A percentile compares a stretch with the other conserved stretches of the same genome.
Evolutionary conservation across 2,113 vertebrate species (phyloP).

Genomic region (Chionis minor): DNA sequence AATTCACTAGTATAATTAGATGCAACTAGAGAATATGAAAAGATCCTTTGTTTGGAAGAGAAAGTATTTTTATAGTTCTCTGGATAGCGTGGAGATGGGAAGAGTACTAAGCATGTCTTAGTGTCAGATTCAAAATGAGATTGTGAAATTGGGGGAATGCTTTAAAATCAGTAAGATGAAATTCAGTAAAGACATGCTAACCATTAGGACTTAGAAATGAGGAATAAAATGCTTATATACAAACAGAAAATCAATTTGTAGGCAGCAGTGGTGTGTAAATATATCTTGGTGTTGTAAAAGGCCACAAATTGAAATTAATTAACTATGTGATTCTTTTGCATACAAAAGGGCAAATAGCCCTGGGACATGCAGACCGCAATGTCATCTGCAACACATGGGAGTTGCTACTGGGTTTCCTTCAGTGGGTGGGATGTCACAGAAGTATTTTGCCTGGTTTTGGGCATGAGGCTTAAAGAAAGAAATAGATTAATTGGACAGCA

Average conservation of each 20-base stretch:
- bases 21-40: not conserved
- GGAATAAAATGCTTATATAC: not conserved
- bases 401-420: not conserved
- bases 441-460: not conserved
- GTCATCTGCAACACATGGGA: not conserved
- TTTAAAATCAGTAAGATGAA: not conserved
- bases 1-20: not conserved
- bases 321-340: not conserved
- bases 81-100: not conserved
- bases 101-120: not conserved
- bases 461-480: not conserved
- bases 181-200: not conserved
- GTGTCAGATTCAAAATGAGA: not conserved
- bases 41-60: not conserved
- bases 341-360: not conserved
- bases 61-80: not conserved
- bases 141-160: not conserved
- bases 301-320: not conserved
- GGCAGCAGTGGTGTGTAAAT: not conserved
- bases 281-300: not conserved
- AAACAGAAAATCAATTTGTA: not conserved
- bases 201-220: not conserved
- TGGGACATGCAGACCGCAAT: not conserved
- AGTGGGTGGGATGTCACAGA: not conserved
- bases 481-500: not conserved